Conservation (phyloP, 1,140 invertebrate species). For the Archegozetes longisetosus region DNA sequence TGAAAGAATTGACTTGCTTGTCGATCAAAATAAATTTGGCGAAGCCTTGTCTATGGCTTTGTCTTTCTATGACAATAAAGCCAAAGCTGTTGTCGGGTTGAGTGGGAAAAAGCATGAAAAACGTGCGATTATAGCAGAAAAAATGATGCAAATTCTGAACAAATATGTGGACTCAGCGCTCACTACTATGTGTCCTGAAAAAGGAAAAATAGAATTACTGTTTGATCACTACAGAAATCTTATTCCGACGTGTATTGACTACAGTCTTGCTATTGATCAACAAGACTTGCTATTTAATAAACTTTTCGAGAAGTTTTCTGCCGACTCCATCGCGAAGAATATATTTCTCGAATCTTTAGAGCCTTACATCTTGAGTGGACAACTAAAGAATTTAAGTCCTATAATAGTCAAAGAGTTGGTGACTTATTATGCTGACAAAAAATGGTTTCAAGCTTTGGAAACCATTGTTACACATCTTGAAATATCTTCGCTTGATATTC, state of each 20-base stretch:
- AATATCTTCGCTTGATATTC: constrained; percentile 68
- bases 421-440: constrained; percentile 32
- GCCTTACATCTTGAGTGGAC: constrained; percentile 36
- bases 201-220: constrained; percentile 22
- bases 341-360: constrained; percentile 40
- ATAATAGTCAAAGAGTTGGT: constrained; percentile 39
- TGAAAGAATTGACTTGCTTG: constrained; percentile 39
- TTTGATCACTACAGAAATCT: constrained; percentile 23
- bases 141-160: constrained; percentile 21
- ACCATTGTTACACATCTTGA: constrained; percentile 62
- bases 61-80: constrained; percentile 49
- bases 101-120: constrained; percentile 15
- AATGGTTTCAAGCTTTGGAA: constrained; percentile 47
- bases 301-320: constrained; percentile 32
- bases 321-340: constrained; percentile 24
- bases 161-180: constrained; percentile 24
- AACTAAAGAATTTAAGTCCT: constrained; percentile 36
- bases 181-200: constrained; percentile 21
- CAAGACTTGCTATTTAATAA: constrained; percentile 34
- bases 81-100: constrained; percentile 38
- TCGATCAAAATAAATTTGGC: constrained; percentile 38
- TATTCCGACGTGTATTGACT: constrained; percentile 24
- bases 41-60: constrained; percentile 47
- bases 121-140: constrained; percentile 15
- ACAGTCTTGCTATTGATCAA: constrained; percentile 20